Conservation (phyloP, 1,140 invertebrate species). For the Brachionus paranguensis region DNA sequence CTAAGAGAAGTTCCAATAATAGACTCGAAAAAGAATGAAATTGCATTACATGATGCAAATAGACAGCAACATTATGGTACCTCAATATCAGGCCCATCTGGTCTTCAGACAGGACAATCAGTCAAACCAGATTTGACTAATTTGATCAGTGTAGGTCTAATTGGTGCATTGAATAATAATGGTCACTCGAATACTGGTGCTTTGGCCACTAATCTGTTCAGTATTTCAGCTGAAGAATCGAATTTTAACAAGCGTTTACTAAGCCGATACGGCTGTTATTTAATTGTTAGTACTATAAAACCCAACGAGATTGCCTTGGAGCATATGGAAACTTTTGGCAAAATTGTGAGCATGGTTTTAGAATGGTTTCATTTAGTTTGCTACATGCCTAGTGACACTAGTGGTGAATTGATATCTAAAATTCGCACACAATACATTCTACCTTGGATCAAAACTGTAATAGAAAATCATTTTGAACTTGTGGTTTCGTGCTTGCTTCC, state of each 20-base stretch:
- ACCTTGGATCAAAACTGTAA: conserved; percentile 78
- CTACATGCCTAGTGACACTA: conserved; percentile 81
- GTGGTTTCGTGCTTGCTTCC: conserved; percentile 77
- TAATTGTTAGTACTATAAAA: conserved; percentile 85
- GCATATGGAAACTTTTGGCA: conserved; percentile 69
- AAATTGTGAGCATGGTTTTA: conserved; percentile 88
- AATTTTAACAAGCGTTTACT: conserved; percentile 61
- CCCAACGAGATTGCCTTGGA: conserved; percentile 61
- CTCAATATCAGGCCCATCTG: conserved; percentile 46
- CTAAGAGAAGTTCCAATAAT: conserved; percentile 54
- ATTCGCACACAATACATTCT: conserved; percentile 63
- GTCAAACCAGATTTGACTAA: conserved; percentile 41
- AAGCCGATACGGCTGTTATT: conserved; percentile 90
- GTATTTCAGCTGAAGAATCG: conserved; percentile 48
- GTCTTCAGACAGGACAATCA: conserved; percentile 43
- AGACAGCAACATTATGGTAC: conserved; percentile 43
- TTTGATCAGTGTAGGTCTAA: conserved; percentile 38
- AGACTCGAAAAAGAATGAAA: not conserved
- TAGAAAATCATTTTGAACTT: conserved; percentile 76
- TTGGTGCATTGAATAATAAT: conserved; percentile 34
- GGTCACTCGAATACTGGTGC: conserved; percentile 31
- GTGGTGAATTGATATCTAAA: conserved; percentile 55
- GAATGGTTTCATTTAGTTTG: conserved; percentile 98
- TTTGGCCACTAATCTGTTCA: conserved; percentile 13
- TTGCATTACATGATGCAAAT: not conserved